Conservation (phyloP, 2,113 vertebrate species). For the Urocolius indicus region DNA sequence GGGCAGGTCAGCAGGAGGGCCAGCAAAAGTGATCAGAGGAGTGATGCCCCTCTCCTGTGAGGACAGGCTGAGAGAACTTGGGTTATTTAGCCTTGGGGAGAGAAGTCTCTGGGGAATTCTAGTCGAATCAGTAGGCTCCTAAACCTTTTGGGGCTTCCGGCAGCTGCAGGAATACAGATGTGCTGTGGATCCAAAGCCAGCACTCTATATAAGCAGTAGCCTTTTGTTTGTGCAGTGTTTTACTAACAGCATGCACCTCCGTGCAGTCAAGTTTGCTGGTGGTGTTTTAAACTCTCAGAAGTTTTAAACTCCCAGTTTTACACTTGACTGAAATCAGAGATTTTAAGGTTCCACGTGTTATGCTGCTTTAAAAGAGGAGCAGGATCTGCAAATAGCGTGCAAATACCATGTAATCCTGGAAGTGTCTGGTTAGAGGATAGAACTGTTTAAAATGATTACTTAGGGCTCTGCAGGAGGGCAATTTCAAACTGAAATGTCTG, state of each 20-base stretch:
- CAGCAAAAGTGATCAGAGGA: background rate
- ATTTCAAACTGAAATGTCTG: background rate
- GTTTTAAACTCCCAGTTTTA: background rate
- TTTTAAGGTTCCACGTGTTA: background rate
- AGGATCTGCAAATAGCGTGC: background rate
- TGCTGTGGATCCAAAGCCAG: background rate
- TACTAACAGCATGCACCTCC: background rate
- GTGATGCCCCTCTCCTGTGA: background rate
- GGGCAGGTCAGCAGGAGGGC: background rate
- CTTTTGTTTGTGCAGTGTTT: background rate
- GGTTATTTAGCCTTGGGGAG: background rate
- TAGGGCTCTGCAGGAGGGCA: background rate
- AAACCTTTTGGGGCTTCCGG: background rate
- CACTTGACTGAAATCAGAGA: background rate
- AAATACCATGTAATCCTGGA: background rate
- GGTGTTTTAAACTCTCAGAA: background rate
- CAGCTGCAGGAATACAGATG: background rate
- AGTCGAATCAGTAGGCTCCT: background rate
- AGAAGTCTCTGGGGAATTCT: background rate
- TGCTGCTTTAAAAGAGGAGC: background rate
- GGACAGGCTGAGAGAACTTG: background rate
- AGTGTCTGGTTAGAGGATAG: background rate
- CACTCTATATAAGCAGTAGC: background rate
- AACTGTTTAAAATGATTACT: background rate
- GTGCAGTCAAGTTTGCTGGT: background rate